Base-by-base conservation (phyloP, 2,888 invertebrate genomes). In the Marasmarcha lunaedactyla region DNA sequence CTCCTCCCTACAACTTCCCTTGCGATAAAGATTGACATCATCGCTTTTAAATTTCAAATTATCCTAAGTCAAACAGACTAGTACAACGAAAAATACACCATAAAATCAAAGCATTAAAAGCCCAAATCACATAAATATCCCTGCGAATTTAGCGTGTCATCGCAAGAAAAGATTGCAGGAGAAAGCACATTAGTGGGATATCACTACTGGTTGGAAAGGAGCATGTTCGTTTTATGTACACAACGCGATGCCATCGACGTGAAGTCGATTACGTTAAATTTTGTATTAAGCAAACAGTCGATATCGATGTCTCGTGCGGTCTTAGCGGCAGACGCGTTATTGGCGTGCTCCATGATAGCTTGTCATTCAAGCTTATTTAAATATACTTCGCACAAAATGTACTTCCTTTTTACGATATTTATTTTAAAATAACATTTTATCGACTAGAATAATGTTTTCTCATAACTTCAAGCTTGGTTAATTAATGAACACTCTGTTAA, bases 11-110 rank as follows among this genome's bases (percentile, higher is more conserved):
- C 68, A 66, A 74, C 74, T 78, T 79, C 73, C 79, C 72, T 74
- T 71, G 66, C 79, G 74, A 76, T 79, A 83, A 79, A 81, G 79
- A 81, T 81, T 79, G 81, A 78, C 78, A 77, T 78, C 70, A 61
- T 53, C 48, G 61, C 68, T 64, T 67, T 71, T 71, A 71, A 72
- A 63, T 68, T 71, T 63, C 64, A 56, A 73, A 74, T 74, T 73
- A 77, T 71, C 76, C 61, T 73, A 78, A 70, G 67, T 71, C 67
- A 54, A 56, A 47, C 46, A 37, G 26, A 26, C 43, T 33, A 27
- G 41, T 46, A 48, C 61, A 68, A 51, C 48, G 55, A 39, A 71
- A 69, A 64, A 42, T 54, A 49, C 43, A 57, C 72, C 59, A 48
- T 62, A 71, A 54, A 45, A 37, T 44, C 30, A 38, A 44, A 30